Conservation (phyloP, 2,113 vertebrate genomes). For the Willisornis vidua region DNA sequence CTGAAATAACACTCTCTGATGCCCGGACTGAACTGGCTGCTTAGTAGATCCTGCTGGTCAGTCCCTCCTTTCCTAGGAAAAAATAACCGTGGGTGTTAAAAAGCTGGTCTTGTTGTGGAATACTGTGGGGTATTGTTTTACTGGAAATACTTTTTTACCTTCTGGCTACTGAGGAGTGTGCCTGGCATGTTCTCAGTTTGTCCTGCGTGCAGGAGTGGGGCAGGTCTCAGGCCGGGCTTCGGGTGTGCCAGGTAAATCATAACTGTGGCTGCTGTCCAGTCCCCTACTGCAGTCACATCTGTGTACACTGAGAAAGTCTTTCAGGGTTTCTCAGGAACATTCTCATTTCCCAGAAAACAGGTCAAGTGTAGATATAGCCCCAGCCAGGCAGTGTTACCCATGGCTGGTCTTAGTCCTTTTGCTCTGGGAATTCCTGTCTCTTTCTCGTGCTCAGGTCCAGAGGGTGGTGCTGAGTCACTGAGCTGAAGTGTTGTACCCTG, state of each 20-base stretch:
- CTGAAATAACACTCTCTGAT: rapidly evolving
- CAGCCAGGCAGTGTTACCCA: not conserved
- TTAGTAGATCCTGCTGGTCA: not conserved
- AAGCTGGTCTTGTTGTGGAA: not conserved
- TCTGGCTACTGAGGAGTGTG: not conserved
- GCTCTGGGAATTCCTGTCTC: not conserved
- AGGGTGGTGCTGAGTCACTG: not conserved
- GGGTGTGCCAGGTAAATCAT: not conserved
- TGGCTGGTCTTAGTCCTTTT: not conserved
- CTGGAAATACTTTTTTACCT: not conserved
- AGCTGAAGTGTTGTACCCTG: not conserved
- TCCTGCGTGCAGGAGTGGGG: not conserved
- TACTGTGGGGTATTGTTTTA: not conserved
- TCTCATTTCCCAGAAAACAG: not conserved
- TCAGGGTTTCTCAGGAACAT: not conserved
- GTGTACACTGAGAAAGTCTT: not conserved
- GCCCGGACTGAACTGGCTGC: not conserved
- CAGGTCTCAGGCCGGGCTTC: not conserved
- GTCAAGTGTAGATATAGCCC: not conserved
- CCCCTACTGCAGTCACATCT: not conserved
- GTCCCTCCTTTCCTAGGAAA: not conserved
- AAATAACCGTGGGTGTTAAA: not conserved
- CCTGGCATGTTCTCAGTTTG: not conserved
- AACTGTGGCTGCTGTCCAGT: not conserved
- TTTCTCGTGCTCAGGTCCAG: not conserved